Base-by-base conservation (phyloP, 2,888 invertebrate species). In the Ischnura elegans region DNA sequence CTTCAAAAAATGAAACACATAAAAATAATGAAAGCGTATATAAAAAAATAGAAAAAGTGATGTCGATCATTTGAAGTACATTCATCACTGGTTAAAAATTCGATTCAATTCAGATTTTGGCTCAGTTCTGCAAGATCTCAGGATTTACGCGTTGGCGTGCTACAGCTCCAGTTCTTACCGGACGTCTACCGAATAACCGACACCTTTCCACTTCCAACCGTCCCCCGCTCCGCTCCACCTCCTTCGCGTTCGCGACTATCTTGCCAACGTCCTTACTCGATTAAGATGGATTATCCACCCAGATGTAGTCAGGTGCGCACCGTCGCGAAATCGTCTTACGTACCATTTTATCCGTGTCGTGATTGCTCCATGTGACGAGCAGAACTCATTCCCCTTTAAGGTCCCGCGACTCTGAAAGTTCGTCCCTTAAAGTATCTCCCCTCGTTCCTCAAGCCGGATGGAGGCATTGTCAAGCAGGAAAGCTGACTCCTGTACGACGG, bases 231-330 rank as follows among this genome's bases (percentile, higher is more conserved):
- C 10, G 36, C 29, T 61, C 76, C 76, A 13, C 29, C 76, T 51
- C 36, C 76, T n/a, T 61, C n/a, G n/a, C 61, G 61, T 10, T 21
- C 16, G 0, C 36, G 76, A 76, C 29, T 6, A 76, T 29, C 76
- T 36, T 16, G 36, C 76, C 76, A 4, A 5, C 36, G 36, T 76
- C 25, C 76, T 76, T 5, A 76, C 36, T 29, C 76, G 13, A 76
- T 76, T 76, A 76, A 76, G 76, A 76, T n/a, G 76, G 76, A 76
- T 76, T 36, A 76, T 36, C 76, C 3, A n/a, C 76, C 76, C 13
- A 76, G 76, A 13, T 36, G 13, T 5, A 76, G 76, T 76, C 36
- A 76, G 36, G 76, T 36, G 76, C 25, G 76, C 3, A 2, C 76
- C n/a, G 10, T 76, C 76, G 76, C 13, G 13, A 76, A 76, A 76